These are phyloP conservation scores for Sebastes matsubarae DNA, from an alignment of 2,797 vertebrate genomes.

Conservation along the genomic window DNA sequence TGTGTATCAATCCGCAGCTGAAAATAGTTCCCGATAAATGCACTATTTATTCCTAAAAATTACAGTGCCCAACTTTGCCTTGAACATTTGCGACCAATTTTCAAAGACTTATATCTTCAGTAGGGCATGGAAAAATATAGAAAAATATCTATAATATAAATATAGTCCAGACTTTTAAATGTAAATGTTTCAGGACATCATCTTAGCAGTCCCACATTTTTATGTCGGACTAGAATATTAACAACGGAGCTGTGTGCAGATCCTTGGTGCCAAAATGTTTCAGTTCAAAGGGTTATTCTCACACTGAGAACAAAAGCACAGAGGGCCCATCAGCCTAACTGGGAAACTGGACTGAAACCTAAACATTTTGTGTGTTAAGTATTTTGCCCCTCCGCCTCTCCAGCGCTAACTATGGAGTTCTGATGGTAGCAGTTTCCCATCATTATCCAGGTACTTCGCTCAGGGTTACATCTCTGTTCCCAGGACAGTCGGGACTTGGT, in stretches of 20 bases:
- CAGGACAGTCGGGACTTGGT: constrained; percentile 51
- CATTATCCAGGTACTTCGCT: constrained; percentile 49
- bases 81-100: neutral
- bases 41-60: neutral
- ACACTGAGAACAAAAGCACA: constrained; percentile 34
- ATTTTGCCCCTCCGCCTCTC: constrained; percentile 53
- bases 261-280: constrained; percentile 5
- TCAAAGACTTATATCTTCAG: neutral
- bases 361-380: constrained; percentile 64
- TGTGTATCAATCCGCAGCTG: neutral
- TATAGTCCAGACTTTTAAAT: neutral
- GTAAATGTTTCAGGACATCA: neutral
- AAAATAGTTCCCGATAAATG: neutral
- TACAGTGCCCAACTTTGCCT: neutral
- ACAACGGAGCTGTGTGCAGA: constrained; percentile 4
- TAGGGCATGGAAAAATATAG: neutral
- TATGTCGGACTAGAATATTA: constrained; percentile 15
- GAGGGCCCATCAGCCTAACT: constrained; percentile 10
- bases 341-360: constrained; percentile 47
- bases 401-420: constrained; percentile 31
- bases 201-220: neutral
- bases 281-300: constrained; percentile 32
- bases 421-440: constrained; percentile 59
- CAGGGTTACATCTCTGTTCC: constrained; percentile 52
- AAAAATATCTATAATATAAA: neutral